Conservation (phyloP, 2,797 vertebrate species). For the Trachurus trachurus region DNA sequence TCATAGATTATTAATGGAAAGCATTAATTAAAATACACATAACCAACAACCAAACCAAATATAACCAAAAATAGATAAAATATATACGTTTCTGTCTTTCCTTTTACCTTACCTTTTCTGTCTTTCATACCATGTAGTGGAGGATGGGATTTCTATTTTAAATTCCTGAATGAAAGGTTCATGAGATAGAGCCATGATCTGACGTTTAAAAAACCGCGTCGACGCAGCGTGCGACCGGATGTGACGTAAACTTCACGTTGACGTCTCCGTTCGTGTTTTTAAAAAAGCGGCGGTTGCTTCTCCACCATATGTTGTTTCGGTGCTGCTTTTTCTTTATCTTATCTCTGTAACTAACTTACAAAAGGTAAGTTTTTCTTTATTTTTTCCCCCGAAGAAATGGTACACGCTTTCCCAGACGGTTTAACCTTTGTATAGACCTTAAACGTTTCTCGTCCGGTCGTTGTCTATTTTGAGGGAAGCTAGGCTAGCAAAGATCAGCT, state of each 20-base stretch:
- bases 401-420: accelerated
- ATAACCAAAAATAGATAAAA: too few species aligned
- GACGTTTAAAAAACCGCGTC: not conserved
- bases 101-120: too few species aligned
- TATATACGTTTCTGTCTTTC: too few species aligned
- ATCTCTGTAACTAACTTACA: not conserved
- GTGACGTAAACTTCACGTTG: conserved; percentile 9
- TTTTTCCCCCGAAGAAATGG: accelerated
- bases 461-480: not conserved
- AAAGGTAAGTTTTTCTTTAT: conserved; percentile 9
- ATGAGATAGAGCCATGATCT: too few species aligned
- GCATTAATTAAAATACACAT: too few species aligned
- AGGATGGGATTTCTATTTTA: too few species aligned
- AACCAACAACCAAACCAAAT: too few species aligned
- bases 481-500: conserved; percentile 21
- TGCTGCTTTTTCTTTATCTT: accelerated
- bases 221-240: conserved; percentile 51
- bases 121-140: too few species aligned
- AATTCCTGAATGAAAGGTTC: too few species aligned
- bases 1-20: too few species aligned
- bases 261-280: conserved; percentile 64
- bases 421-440: accelerated
- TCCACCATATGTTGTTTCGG: not conserved
- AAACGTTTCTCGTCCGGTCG: not conserved
- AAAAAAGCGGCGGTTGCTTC: conserved; percentile 77